phyloP scores from a whole-genome alignment of 2,113 vertebrate genomes.

The Phaethon lepturus region DNA sequence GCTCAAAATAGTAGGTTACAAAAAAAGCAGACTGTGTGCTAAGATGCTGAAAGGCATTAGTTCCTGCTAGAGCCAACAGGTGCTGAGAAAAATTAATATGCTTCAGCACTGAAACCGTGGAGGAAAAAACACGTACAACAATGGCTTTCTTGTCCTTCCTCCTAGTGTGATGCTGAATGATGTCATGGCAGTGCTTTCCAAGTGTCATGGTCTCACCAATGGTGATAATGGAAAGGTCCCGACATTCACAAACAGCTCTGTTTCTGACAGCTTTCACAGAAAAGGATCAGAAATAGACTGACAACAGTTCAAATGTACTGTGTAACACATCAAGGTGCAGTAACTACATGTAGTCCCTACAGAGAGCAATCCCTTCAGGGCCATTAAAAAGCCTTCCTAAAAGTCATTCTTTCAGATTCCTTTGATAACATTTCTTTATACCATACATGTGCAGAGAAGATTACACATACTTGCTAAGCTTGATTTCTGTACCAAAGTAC shows the following conservation, averaged over 20 bases:
- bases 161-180: neutral
- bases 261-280: neutral
- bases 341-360: neutral
- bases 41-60: neutral
- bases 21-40: neutral
- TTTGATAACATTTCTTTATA: neutral
- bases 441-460: neutral
- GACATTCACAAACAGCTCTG: neutral
- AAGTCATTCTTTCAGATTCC: neutral
- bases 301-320: neutral
- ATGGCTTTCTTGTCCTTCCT: neutral
- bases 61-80: neutral
- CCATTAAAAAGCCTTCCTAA: conserved; percentile 7
- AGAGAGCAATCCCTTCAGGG: conserved; percentile 7
- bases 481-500: neutral
- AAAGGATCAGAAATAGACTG: neutral
- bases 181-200: neutral
- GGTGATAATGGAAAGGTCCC: conserved; percentile 23
- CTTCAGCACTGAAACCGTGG: neutral
- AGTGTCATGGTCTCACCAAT: neutral
- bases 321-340: conserved; percentile 32
- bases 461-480: neutral
- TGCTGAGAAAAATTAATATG: neutral
- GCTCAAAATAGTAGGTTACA: neutral
- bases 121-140: fast-evolving